These are phyloP conservation scores for Chaitophorus viminalis DNA, from an alignment of 2,888 invertebrate species.

Conservation along the genomic window DNA sequence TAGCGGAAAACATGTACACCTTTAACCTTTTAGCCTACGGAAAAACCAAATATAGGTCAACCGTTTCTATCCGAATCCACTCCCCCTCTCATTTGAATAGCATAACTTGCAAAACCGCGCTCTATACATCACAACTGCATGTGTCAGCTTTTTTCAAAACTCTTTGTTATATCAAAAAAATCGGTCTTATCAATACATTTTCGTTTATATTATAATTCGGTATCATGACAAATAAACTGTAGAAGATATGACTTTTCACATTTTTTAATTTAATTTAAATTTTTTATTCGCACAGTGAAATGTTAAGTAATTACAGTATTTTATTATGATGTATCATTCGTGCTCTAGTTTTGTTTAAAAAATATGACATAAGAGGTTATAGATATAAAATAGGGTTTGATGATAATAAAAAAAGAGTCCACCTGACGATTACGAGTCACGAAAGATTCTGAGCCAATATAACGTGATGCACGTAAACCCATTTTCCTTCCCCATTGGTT, in stretches of 20 bases:
- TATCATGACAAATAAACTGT: not conserved
- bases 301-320: not conserved
- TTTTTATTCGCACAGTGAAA: not conserved
- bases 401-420: not conserved
- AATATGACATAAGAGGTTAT: conserved; percentile 14
- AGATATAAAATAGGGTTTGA: conserved; percentile 15
- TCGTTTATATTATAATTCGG: not conserved
- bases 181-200: conserved; percentile 21
- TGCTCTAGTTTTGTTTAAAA: not conserved
- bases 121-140: conserved; percentile 7
- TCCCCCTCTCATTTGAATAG: not conserved
- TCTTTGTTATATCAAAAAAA: not conserved
- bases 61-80: conserved; percentile 20
- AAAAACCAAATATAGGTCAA: conserved; percentile 48
- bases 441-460: conserved; percentile 38
- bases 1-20: not conserved
- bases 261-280: not conserved
- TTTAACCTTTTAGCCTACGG: conserved; percentile 40
- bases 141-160: conserved; percentile 27
- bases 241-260: not conserved
- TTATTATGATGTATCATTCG: not conserved
- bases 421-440: not conserved
- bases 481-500: not conserved
- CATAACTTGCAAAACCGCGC: conserved; percentile 21
- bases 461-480: conserved; percentile 48